These are phyloP conservation scores for Torymus aiolomorphi DNA, from an alignment of 2,888 invertebrate species.

Conservation along the genomic window DNA sequence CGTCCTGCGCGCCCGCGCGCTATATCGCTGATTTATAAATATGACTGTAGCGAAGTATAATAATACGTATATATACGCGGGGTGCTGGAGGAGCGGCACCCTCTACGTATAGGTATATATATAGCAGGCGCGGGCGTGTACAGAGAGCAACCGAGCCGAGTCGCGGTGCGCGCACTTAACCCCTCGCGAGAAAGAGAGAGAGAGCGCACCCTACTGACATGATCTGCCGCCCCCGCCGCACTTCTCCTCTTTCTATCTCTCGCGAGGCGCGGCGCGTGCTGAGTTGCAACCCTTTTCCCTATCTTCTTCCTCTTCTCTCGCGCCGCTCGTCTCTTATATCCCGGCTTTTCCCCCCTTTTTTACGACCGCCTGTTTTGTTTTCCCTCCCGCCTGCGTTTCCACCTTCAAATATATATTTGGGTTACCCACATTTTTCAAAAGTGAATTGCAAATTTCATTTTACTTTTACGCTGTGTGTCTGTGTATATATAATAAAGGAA, in stretches of 20 bases:
- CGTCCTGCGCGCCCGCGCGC: conserved; percentile 70
- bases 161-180: conserved; percentile 46
- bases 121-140: neutral
- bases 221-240: conserved; percentile 14
- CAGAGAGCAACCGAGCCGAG: neutral
- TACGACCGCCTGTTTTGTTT: neutral
- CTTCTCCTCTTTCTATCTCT: conserved; percentile 36
- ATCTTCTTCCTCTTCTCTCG: conserved; percentile 52
- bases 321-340: conserved; percentile 44
- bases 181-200: conserved; percentile 19
- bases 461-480: too few relatives aligned
- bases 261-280: conserved; percentile 29
- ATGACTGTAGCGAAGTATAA: conserved; percentile 76
- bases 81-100: too few relatives aligned
- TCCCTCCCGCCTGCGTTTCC: too few relatives aligned
- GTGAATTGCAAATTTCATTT: too few relatives aligned
- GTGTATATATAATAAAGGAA: too few relatives aligned
- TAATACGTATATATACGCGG: conserved; percentile 68
- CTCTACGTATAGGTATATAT: conserved; percentile 61
- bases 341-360: conserved; percentile 33
- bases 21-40: conserved; percentile 77
- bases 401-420: neutral
- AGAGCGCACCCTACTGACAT: too few relatives aligned
- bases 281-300: conserved; percentile 48
- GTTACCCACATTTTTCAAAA: neutral